Percentiles rank a stretch among this genome's conserved stretches.
phyloP scores from a whole-genome alignment of 2,113 vertebrate species.

The Coturnix japonica region DNA sequence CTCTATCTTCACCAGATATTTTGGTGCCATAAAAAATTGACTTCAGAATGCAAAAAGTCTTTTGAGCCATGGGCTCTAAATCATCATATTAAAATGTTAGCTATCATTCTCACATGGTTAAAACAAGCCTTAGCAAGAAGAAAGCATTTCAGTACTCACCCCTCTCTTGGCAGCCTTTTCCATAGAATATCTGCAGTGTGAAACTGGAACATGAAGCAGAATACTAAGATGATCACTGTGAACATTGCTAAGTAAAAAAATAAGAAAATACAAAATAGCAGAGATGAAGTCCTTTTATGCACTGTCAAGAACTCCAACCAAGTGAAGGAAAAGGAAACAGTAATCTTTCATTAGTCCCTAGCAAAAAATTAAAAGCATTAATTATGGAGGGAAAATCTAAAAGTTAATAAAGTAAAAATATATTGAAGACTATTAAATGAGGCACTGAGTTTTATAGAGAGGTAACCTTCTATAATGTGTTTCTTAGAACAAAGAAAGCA shows the following conservation, averaged over 20 bases:
- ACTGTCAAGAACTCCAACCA: background rate
- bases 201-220: background rate
- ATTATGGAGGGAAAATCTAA: background rate
- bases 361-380: background rate
- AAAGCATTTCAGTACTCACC: background rate
- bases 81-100: background rate
- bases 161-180: background rate
- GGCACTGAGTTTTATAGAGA: background rate
- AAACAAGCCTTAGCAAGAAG: background rate
- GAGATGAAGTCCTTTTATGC: background rate
- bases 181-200: background rate
- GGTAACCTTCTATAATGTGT: background rate
- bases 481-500: background rate
- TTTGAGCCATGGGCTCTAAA: background rate
- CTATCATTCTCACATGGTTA: accelerated
- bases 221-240: background rate
- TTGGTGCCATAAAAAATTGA: background rate
- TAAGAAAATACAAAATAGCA: background rate
- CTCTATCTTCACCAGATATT: background rate
- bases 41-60: background rate
- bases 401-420: background rate
- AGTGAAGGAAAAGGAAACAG: background rate
- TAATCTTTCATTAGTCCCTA: background rate
- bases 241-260: background rate
- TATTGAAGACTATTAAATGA: background rate